Percentiles rank a stretch among this genome's conserved stretches.
Evolutionary conservation across 1,140 invertebrate species (phyloP).

Genomic region (Pseudomyrmex dendroicus): DNA sequence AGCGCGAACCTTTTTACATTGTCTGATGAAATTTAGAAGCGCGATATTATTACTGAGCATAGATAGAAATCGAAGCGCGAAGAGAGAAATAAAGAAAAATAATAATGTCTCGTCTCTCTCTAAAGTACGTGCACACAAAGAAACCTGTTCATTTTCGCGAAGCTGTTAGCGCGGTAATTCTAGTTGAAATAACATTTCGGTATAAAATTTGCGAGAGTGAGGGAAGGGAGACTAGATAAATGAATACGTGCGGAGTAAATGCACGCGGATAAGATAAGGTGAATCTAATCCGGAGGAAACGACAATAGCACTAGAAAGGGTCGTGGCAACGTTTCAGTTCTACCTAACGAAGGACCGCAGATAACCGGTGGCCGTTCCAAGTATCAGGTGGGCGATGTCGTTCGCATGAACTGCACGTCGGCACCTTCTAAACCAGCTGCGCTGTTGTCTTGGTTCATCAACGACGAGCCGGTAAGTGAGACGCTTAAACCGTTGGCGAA

Average conservation of each 20-base stretch:
- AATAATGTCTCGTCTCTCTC: no score
- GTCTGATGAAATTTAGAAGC: no score
- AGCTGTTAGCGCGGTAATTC: background rate
- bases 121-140: background rate
- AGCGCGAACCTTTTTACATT: no score
- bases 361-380: conserved; percentile 92
- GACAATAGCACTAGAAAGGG: conserved; percentile 57
- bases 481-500: conserved; percentile 40
- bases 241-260: conserved; percentile 50
- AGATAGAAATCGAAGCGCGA: background rate
- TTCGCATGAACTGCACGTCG: conserved; percentile 94
- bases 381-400: conserved; percentile 92
- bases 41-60: background rate
- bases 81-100: background rate
- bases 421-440: conserved; percentile 93
- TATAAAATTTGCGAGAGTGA: conserved; percentile 42
- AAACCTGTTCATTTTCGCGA: background rate
- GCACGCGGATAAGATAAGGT: conserved; percentile 50
- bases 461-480: conserved; percentile 90
- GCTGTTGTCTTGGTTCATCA: conserved; percentile 94
- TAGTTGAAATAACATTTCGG: background rate
- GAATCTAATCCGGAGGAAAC: conserved; percentile 50
- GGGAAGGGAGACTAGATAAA: conserved; percentile 38
- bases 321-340: conserved; percentile 85
- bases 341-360: conserved; percentile 92